phyloP scores from a whole-genome alignment of 2,888 invertebrate species.

The Mesorhabditis sp. region DNA sequence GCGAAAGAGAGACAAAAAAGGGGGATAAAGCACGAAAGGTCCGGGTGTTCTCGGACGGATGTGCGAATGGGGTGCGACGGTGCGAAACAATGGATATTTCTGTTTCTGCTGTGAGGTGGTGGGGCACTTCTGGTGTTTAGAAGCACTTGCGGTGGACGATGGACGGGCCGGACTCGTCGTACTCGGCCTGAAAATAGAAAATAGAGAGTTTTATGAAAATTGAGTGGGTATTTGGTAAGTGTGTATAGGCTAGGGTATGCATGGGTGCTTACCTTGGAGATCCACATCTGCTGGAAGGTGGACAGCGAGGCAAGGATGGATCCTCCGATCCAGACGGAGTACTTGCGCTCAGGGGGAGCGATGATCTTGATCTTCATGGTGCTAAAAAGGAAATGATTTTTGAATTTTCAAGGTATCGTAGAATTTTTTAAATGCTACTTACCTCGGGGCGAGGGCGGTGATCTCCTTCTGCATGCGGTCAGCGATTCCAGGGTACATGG shows the following conservation, averaged over 20 bases:
- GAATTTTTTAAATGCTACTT: slow-evolving; percentile 62
- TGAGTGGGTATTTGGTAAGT: neutral
- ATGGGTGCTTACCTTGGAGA: slow-evolving; percentile 30
- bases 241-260: neutral
- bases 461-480: slow-evolving; percentile 92
- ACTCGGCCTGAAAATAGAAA: slow-evolving; percentile 67
- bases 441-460: slow-evolving; percentile 63
- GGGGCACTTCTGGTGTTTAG: slow-evolving; percentile 21
- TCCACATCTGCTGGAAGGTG: slow-evolving; percentile 87
- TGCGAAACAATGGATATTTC: slow-evolving; percentile 3
- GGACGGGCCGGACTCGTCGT: slow-evolving; percentile 66
- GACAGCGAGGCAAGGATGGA: slow-evolving; percentile 87
- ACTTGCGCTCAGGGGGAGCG: slow-evolving; percentile 79
- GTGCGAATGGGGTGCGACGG: slow-evolving; percentile 3
- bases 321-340: slow-evolving; percentile 96
- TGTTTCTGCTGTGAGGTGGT: neutral
- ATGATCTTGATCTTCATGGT: slow-evolving; percentile 67
- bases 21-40: no score
- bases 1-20: neutral
- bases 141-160: slow-evolving; percentile 49
- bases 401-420: no score
- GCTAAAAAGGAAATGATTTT: slow-evolving; percentile 23
- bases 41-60: neutral
- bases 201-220: neutral
- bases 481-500: slow-evolving; percentile 94